Percentiles rank a stretch among this genome's conserved stretches.
phyloP scores from a whole-genome alignment of 2,888 invertebrate genomes.

The Ditula angustiorana region DNA sequence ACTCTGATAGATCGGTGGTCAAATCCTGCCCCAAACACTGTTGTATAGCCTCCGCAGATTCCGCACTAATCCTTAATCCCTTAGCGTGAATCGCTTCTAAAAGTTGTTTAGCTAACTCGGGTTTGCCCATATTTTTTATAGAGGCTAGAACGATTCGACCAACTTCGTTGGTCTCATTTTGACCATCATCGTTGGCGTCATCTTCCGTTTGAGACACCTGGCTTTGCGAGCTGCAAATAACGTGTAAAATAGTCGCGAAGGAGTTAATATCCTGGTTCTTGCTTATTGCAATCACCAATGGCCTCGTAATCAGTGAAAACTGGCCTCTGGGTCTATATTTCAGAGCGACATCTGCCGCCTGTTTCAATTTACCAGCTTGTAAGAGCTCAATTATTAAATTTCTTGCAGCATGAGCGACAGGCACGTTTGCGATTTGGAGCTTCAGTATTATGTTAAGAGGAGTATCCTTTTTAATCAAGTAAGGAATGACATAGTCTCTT shows the following conservation, averaged over 20 bases:
- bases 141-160: slow-evolving; percentile 85
- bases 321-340: slow-evolving; percentile 86
- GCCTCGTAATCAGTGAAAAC: slow-evolving; percentile 80
- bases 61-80: slow-evolving; percentile 88
- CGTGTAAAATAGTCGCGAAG: slow-evolving; percentile 86
- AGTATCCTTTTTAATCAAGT: slow-evolving; percentile 83
- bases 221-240: slow-evolving; percentile 57
- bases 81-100: slow-evolving; percentile 85
- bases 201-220: slow-evolving; percentile 56
- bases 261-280: slow-evolving; percentile 87
- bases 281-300: slow-evolving; percentile 85
- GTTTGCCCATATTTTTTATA: slow-evolving; percentile 71
- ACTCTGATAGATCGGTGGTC: slow-evolving; percentile 87
- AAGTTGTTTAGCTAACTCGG: slow-evolving; percentile 78
- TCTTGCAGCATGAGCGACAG: slow-evolving; percentile 81
- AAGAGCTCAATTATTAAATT: slow-evolving; percentile 87
- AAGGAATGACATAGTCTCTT: slow-evolving; percentile 91
- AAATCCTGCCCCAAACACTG: slow-evolving; percentile 87
- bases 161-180: slow-evolving; percentile 61
- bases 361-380: slow-evolving; percentile 80
- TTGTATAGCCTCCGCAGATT: slow-evolving; percentile 87
- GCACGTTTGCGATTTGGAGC: slow-evolving; percentile 87
- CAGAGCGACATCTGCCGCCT: slow-evolving; percentile 88
- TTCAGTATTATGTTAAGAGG: slow-evolving; percentile 86
- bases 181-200: slow-evolving; percentile 59